Evolutionary conservation across 2,797 vertebrate species (phyloP).

Genomic region (Ptychadena robeensis): DNA sequence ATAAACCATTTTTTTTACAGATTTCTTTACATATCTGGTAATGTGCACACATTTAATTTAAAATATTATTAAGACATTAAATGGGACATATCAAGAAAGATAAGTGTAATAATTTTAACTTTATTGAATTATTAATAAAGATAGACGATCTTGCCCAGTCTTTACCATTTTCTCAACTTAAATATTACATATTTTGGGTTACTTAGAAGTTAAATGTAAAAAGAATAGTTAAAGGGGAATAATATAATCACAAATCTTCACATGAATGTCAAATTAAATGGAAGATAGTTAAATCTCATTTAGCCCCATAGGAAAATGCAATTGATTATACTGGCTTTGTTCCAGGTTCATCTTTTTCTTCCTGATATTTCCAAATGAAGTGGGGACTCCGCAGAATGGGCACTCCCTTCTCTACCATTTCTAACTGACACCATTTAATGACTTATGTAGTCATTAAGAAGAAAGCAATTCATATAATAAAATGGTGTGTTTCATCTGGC

Average conservation of each 20-base stretch:
- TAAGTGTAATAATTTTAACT: slow-evolving; percentile 20
- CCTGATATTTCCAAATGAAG: slow-evolving; percentile 42
- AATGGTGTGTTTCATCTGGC: slow-evolving; percentile 46
- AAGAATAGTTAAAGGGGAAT: slow-evolving; percentile 51
- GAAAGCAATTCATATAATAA: slow-evolving; percentile 41
- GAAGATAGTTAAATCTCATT: slow-evolving; percentile 51
- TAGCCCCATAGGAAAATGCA: slow-evolving; percentile 45
- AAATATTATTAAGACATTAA: slow-evolving; percentile 29
- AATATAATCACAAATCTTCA: slow-evolving; percentile 55
- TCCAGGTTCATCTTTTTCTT: slow-evolving; percentile 36
- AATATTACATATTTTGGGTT: slow-evolving; percentile 50
- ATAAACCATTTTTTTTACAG: background rate
- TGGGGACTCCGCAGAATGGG: slow-evolving; percentile 23
- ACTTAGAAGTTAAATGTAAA: slow-evolving; percentile 50
- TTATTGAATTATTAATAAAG: slow-evolving; percentile 50
- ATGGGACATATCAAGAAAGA: slow-evolving; percentile 16
- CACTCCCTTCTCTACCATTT: slow-evolving; percentile 12
- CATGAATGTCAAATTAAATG: slow-evolving; percentile 56
- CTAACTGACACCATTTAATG: slow-evolving; percentile 35
- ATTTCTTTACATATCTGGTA: background rate
- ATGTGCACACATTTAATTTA: slow-evolving; percentile 2
- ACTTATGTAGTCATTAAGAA: slow-evolving; percentile 50
- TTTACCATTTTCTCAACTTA: slow-evolving; percentile 16
- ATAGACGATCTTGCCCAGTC: slow-evolving; percentile 31
- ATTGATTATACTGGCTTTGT: slow-evolving; percentile 49